Conservation (phyloP, 2,888 invertebrate genomes). For the Coelogynopora nodosa region DNA sequence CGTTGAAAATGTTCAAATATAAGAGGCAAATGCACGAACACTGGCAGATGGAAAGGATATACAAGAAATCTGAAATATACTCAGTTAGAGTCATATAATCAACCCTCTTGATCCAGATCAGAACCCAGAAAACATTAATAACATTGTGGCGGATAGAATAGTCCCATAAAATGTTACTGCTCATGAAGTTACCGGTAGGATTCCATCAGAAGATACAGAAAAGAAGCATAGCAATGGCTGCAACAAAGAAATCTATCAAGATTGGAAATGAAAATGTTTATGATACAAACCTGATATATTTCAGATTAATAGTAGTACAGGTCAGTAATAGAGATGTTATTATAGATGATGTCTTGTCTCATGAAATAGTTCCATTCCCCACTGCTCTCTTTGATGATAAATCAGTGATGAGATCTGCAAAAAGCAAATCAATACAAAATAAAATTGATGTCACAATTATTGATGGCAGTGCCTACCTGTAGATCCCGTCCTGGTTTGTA, state of each 20-base stretch:
- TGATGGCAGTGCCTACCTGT: background rate
- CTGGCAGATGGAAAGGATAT: background rate
- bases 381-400: slow-evolving; percentile 47
- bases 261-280: slow-evolving; percentile 36
- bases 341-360: slow-evolving; percentile 41
- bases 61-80: slow-evolving; percentile 2
- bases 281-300: slow-evolving; percentile 44
- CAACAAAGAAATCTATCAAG: slow-evolving; percentile 34
- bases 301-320: slow-evolving; percentile 43
- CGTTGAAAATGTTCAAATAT: background rate
- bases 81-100: background rate
- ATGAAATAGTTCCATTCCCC: slow-evolving; percentile 48
- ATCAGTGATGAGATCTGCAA: slow-evolving; percentile 46
- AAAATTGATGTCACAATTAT: background rate
- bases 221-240: slow-evolving; percentile 25
- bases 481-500: background rate
- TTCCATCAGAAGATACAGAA: background rate
- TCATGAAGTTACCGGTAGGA: background rate
- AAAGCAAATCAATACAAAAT: slow-evolving; percentile 45
- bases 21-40: background rate
- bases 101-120: slow-evolving; percentile 5
- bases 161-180: background rate
- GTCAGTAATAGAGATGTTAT: slow-evolving; percentile 32
- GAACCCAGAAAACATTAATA: background rate
- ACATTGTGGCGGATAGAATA: background rate